Conservation (phyloP, 2,888 invertebrate genomes). For the Sarcophaga caerulescens region DNA sequence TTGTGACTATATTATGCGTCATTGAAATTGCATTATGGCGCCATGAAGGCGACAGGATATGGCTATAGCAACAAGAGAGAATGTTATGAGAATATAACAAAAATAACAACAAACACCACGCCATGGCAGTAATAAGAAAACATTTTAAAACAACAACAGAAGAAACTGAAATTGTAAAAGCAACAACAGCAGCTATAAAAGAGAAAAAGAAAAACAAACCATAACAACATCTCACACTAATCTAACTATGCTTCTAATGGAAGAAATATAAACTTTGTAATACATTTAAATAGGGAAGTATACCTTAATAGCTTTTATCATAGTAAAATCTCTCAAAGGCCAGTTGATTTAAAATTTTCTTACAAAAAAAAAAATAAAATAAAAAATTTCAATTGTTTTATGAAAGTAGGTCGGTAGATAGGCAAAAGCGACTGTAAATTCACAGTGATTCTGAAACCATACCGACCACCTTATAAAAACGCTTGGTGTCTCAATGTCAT, state of each 20-base stretch:
- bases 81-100: conserved; percentile 28
- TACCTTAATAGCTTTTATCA: background rate
- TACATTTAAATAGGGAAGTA: conserved; percentile 52
- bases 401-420: no score
- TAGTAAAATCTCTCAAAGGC: no score
- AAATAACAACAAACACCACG: background rate
- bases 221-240: conserved; percentile 51
- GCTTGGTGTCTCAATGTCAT: no score
- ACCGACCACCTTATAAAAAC: no score
- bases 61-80: conserved; percentile 55
- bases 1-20: conserved; percentile 65
- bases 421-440: no score
- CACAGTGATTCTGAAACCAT: no score
- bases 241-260: conserved; percentile 65
- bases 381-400: no score
- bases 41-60: conserved; percentile 67
- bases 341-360: no score
- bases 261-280: conserved; percentile 61
- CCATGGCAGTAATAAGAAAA: conserved; percentile 8
- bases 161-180: conserved; percentile 32
- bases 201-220: background rate
- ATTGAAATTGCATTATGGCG: conserved; percentile 70
- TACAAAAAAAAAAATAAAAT: no score
- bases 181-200: conserved; percentile 26
- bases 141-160: conserved; percentile 31